phyloP scores from a whole-genome alignment of 1,140 invertebrate species.

The Drosophila mauritiana region DNA sequence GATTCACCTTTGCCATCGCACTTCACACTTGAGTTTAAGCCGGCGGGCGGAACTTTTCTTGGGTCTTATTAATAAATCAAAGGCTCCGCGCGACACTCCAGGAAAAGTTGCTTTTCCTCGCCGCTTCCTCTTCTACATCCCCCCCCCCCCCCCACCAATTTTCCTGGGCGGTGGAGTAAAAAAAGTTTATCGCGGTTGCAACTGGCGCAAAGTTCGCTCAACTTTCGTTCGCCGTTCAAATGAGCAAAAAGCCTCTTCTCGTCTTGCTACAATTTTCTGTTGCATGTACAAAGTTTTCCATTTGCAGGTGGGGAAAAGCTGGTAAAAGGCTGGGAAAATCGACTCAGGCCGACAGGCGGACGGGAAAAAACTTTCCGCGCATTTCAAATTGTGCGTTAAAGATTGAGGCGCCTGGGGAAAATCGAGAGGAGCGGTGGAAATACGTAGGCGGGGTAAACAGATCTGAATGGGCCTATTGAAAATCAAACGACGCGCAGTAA shows the following conservation, averaged over 20 bases:
- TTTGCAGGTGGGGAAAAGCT: constrained; percentile 9
- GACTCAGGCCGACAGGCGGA: constrained; percentile 36
- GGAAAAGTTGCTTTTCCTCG: constrained; percentile 57
- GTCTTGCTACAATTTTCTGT: constrained; percentile 59
- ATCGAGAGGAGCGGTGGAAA: neutral
- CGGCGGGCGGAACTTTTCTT: constrained; percentile 32
- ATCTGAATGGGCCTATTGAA: constrained; percentile 66
- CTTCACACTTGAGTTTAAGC: constrained; percentile 34
- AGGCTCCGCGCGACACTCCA: constrained; percentile 57
- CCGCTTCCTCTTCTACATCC: neutral
- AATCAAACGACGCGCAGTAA: constrained; percentile 72
- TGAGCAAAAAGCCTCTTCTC: constrained; percentile 48
- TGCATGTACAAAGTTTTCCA: constrained; percentile 69
- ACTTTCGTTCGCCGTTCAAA: constrained; percentile 63
- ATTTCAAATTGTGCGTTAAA: constrained; percentile 80
- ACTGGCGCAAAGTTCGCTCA: constrained; percentile 67
- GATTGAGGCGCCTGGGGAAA: constrained; percentile 53
- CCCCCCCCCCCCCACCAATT: neutral
- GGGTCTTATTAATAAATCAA: constrained; percentile 76
- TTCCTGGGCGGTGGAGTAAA: neutral
- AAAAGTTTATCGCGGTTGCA: constrained; percentile 75
- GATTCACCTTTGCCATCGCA: constrained; percentile 42
- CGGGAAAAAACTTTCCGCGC: constrained; percentile 53
- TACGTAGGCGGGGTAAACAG: neutral
- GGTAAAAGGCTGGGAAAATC: neutral